phyloP scores from a whole-genome alignment of 2,888 invertebrate genomes.

The Arge pagana region DNA sequence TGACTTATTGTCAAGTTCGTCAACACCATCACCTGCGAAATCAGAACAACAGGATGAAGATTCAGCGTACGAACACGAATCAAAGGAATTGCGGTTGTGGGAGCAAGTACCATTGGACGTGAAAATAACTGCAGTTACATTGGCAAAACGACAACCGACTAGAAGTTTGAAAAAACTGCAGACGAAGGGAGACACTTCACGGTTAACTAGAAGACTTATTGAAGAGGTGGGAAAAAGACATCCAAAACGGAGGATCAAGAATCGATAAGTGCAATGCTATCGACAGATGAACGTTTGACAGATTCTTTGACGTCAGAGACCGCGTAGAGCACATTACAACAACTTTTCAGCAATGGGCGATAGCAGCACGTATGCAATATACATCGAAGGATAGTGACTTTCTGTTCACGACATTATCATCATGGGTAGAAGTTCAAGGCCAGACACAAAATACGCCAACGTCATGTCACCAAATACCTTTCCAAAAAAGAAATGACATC shows the following conservation, averaged over 20 bases:
- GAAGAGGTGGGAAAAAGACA: conserved; percentile 12
- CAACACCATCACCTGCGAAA: no score
- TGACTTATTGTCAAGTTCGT: no score
- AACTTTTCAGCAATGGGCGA: conserved; percentile 22
- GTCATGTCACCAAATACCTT: not conserved
- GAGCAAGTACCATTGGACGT: no score
- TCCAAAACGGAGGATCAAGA: conserved; percentile 18
- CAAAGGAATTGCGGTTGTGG: no score
- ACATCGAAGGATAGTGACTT: not conserved
- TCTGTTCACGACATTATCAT: conserved; percentile 6
- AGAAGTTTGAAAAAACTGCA: no score
- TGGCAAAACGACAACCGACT: no score
- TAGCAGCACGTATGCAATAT: not conserved
- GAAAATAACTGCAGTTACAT: no score
- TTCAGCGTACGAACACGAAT: no score
- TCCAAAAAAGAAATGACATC: not conserved
- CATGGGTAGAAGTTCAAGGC: conserved; percentile 17
- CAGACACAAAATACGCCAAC: conserved; percentile 9
- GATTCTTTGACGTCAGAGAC: conserved; percentile 22
- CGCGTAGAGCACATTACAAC: conserved; percentile 17
- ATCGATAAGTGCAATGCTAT: conserved; percentile 16
- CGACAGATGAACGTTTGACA: conserved; percentile 12
- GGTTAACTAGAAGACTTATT: conserved; percentile 5
- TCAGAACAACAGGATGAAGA: no score
- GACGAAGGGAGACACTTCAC: not conserved